Base-by-base conservation (phyloP, 2,113 vertebrate genomes). In the Drymodes brunneopygia region DNA sequence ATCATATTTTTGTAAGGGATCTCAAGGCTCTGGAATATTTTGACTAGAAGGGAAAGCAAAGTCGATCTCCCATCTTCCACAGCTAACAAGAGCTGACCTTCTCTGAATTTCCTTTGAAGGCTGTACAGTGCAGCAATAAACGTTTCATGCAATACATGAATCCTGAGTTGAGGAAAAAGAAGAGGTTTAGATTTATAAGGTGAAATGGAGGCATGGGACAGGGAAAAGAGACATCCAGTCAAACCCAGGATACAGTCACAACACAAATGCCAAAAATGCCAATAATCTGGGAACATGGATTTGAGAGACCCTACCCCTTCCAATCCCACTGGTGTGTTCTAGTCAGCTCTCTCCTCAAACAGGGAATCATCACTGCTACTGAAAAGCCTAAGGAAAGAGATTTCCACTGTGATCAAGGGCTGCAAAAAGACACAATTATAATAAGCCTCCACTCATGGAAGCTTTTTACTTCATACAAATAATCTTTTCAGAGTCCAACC, bases 21-120 rank as follows among this genome's bases (percentile, higher is more conserved):
- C 84, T 96, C 77, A 61, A 36, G 74, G 57, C 45, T 90, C 67
- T 6, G 82, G 62, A 67, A 81, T 98, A 97, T 98, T 98, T 97
- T 98, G 97, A 96, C 97, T 97, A 75, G 57, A 91, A 56, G 24
- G 27, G 53, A 77, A 51, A 84, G 78, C n/a, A 81, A 90, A 93
- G 47, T 45, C 5, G 0, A 25, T 87, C 81, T 91, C 36, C 69
- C 38, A 57, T 54, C 80, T 84, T 73, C 60, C 56, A 83, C 62
- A 67, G 61, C 16, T 90, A 86, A 86, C 47, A 91, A 95, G 84
- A 91, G 65, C 33, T 65, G 48, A 89, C 89, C 91, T 97, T 90
- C 84, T 75, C 65, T 86, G 35, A 48, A 75, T 85, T 91, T 69
- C 50, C 57, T 86, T 48, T 60, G 40, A 91, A 94, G 69, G 82